Conservation (phyloP, 2,888 invertebrate genomes). For the Hyalella azteca region DNA sequence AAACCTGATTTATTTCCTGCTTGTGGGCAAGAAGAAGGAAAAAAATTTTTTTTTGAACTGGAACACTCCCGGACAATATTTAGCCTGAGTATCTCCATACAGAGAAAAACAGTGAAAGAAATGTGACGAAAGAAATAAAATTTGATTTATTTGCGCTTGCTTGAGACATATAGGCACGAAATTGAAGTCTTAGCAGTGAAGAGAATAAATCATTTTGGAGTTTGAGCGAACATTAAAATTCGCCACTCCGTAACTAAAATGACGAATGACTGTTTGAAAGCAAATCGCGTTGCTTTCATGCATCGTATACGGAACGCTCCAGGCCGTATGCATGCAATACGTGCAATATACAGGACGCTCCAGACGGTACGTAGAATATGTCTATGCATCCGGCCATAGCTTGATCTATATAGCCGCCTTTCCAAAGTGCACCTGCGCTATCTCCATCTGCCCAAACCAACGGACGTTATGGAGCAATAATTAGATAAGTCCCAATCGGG, state of each 20-base stretch:
- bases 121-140: neutral
- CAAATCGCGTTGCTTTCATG: neutral
- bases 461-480: slow-evolving; percentile 24
- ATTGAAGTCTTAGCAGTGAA: neutral
- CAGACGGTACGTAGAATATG: no score
- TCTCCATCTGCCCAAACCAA: slow-evolving; percentile 15
- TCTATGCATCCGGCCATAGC: neutral
- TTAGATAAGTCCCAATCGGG: slow-evolving; percentile 30
- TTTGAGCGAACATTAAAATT: slow-evolving; percentile 14
- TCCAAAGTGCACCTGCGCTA: slow-evolving; percentile 27
- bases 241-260: slow-evolving; percentile 20
- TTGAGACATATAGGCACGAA: neutral
- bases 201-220: neutral
- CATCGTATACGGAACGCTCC: neutral
- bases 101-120: neutral
- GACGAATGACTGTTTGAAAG: slow-evolving; percentile 21
- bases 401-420: neutral
- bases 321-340: no score
- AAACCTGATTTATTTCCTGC: slow-evolving; percentile 55
- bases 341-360: no score
- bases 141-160: neutral
- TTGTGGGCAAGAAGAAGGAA: slow-evolving; percentile 35
- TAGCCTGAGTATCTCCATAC: slow-evolving; percentile 4
- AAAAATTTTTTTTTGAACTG: slow-evolving; percentile 28
- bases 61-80: slow-evolving; percentile 26